Percentiles rank a stretch among this genome's conserved stretches.
phyloP scores from a whole-genome alignment of 2,888 invertebrate genomes.

The Dyspetes luteomarginatus region DNA sequence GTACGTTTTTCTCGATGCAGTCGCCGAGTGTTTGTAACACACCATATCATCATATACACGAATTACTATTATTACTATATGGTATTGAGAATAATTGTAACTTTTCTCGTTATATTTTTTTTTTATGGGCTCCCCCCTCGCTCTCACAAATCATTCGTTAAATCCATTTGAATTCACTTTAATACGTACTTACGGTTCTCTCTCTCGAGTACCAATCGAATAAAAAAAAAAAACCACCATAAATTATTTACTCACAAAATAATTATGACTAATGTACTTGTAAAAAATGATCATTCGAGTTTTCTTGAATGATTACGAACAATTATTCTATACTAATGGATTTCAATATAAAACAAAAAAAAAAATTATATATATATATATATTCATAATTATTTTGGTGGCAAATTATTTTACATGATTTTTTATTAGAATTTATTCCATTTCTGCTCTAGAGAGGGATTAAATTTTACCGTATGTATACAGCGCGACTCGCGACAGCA shows the following conservation, averaged over 20 bases:
- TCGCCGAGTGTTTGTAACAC: neutral
- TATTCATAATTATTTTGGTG: slow-evolving; percentile 19
- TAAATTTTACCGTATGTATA: slow-evolving; percentile 2
- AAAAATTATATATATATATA: too few species aligned
- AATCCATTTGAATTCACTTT: neutral
- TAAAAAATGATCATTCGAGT: neutral
- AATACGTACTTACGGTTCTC: neutral
- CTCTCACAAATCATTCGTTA: neutral
- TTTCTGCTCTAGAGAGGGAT: neutral
- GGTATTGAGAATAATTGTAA: slow-evolving; percentile 27
- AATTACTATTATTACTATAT: slow-evolving; percentile 5
- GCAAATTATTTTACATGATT: neutral
- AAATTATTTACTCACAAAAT: slow-evolving; percentile 16
- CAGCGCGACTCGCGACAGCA: neutral
- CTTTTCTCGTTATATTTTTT: neutral
- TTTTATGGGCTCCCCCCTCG: neutral
- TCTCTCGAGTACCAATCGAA: neutral
- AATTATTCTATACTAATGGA: slow-evolving; percentile 18
- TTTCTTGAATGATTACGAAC: slow-evolving; percentile 14
- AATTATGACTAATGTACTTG: slow-evolving; percentile 17
- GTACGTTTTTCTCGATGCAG: slow-evolving; percentile 3
- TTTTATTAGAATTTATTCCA: slow-evolving; percentile 10
- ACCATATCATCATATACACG: slow-evolving; percentile 13
- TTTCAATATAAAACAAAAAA: slow-evolving; percentile 15
- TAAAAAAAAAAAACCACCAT: neutral